Conservation (phyloP, 2,797 vertebrate species). For the Spinus pinus region DNA sequence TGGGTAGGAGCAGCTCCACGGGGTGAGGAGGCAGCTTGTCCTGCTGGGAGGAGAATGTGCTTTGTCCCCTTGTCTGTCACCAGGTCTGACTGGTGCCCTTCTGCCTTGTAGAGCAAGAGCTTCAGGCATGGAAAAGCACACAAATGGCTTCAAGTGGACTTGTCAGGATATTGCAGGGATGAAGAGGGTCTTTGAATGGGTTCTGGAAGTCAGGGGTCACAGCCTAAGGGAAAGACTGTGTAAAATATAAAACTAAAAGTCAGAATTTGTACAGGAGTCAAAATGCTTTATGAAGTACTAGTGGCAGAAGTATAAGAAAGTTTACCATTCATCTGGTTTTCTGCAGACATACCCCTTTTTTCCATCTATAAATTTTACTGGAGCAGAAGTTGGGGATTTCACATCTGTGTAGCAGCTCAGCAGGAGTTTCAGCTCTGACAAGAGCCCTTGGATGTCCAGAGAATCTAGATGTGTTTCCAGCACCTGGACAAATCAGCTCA, state of each 20-base stretch:
- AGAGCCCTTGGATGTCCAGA: background rate
- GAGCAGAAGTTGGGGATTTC: constrained; percentile 1
- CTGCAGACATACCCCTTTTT: background rate
- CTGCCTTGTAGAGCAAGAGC: background rate
- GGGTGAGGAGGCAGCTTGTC: background rate
- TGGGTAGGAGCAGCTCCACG: background rate
- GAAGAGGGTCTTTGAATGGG: background rate
- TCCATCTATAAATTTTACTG: constrained; percentile 34
- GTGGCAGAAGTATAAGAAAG: background rate
- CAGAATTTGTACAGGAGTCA: background rate
- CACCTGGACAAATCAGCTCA: constrained; percentile 8
- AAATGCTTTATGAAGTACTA: constrained; percentile 21
- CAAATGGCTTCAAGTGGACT: background rate
- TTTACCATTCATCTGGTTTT: constrained; percentile 17
- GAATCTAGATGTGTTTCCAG: background rate
- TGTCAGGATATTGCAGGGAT: background rate
- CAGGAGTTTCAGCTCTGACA: constrained; percentile 12
- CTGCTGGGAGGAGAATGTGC: background rate
- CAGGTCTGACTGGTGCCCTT: background rate
- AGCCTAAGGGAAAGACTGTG: background rate
- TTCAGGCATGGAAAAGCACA: background rate
- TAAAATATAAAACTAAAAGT: background rate
- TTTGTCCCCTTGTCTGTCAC: background rate
- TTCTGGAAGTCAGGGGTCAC: background rate
- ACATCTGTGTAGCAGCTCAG: constrained; percentile 31